phyloP scores from a whole-genome alignment of 2,113 vertebrate species.

The Mus musculus region DNA sequence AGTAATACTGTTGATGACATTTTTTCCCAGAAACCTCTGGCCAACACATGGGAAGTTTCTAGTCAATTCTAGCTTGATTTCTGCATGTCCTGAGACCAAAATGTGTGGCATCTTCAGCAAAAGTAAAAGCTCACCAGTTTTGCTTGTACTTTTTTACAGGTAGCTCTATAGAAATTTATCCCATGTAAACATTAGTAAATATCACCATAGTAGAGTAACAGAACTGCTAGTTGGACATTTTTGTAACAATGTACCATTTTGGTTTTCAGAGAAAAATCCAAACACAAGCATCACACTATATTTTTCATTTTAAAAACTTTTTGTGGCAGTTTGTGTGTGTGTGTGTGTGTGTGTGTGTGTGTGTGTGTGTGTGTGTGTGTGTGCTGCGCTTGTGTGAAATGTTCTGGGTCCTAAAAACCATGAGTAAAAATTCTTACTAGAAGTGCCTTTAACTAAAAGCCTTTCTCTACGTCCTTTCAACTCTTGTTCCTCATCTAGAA shows the following conservation, averaged over 20 bases:
- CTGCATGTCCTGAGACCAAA: not conserved
- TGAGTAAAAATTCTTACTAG: not conserved
- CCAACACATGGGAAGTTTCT: not conserved
- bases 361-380: not conserved
- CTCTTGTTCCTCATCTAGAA: not conserved
- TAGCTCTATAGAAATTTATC: conserved; percentile 30
- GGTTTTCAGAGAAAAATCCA: conserved; percentile 40
- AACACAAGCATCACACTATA: not conserved
- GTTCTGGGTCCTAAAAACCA: not conserved
- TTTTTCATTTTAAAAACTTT: conserved; percentile 26
- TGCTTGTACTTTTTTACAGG: not conserved
- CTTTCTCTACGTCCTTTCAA: conserved; percentile 10
- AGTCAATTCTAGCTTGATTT: not conserved
- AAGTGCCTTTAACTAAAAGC: not conserved
- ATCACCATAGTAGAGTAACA: not conserved
- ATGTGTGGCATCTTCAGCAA: not conserved
- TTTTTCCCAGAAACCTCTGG: not conserved
- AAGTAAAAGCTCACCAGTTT: conserved; percentile 16
- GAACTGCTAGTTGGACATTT: not conserved
- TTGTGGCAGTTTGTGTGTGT: not conserved
- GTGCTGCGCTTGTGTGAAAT: too few species aligned
- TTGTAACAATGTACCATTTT: not conserved
- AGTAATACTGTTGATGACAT: not conserved
- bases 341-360: not conserved
- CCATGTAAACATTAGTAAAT: not conserved